Conservation (phyloP, 2,113 vertebrate species). For the Leuciscus idus region DNA sequence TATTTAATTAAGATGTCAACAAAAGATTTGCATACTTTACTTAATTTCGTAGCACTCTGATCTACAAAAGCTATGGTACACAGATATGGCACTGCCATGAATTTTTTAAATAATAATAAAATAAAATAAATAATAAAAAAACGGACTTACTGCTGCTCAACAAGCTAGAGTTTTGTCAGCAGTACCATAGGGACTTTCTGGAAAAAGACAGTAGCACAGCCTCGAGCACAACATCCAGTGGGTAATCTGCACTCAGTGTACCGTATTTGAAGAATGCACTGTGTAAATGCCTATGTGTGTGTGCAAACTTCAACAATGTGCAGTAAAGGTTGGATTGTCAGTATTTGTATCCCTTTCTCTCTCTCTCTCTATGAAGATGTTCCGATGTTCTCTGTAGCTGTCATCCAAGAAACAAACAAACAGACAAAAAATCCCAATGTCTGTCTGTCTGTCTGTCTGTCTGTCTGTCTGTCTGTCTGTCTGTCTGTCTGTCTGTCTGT, state of each 20-base stretch:
- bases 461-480: not conserved
- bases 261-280: not conserved
- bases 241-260: not conserved
- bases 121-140: not conserved
- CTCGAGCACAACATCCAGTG: not conserved
- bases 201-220: not conserved
- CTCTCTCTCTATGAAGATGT: not conserved
- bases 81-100: not conserved
- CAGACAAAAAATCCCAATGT: too few relatives aligned
- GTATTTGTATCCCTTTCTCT: not conserved
- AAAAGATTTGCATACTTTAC: not conserved
- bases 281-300: not conserved
- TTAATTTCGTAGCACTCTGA: not conserved
- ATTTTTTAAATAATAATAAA: not conserved
- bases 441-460: not conserved
- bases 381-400: not conserved
- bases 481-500: too few relatives aligned
- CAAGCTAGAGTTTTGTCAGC: not conserved
- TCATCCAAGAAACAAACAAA: not conserved
- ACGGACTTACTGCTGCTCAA: not conserved
- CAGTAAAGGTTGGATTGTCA: not conserved
- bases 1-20: not conserved
- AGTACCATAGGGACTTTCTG: not conserved
- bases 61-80: not conserved
- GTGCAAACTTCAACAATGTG: constrained; percentile 1